A percentile compares a stretch with the other conserved stretches of the same genome.
phyloP scores from a whole-genome alignment of 2,113 vertebrate species.

The Crotophaga sulcirostris region DNA sequence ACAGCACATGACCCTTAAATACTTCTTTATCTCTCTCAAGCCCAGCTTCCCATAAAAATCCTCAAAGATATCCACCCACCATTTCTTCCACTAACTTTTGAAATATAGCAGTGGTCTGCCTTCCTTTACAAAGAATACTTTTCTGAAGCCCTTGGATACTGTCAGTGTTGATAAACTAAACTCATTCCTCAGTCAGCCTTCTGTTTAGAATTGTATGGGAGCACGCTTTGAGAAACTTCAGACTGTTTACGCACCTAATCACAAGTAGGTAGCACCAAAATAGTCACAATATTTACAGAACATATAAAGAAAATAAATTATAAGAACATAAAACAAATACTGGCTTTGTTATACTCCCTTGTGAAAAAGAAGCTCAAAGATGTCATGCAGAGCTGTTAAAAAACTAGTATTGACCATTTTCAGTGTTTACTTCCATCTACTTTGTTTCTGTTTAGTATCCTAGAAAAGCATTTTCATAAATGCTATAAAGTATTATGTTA shows the following conservation, averaged over 20 bases:
- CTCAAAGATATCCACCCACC: not conserved
- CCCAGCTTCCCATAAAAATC: not conserved
- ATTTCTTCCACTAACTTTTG: not conserved
- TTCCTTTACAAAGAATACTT: not conserved
- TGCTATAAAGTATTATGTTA: not conserved
- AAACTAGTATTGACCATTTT: not conserved
- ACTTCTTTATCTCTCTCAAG: not conserved
- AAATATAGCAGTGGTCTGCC: not conserved
- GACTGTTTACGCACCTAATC: not conserved
- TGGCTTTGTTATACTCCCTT: not conserved
- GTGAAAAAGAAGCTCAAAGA: not conserved
- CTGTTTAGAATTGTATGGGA: not conserved
- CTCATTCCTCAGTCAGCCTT: not conserved
- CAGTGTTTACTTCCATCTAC: not conserved
- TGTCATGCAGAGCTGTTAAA: not conserved
- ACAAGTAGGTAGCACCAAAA: not conserved
- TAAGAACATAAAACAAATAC: slow-evolving; percentile 26
- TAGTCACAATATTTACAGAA: not conserved
- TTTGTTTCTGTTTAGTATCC: not conserved
- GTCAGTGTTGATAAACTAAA: not conserved
- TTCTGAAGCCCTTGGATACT: not conserved
- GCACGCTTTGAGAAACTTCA: not conserved
- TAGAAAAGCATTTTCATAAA: not conserved
- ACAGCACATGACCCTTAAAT: not conserved
- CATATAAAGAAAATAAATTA: not conserved